Evolutionary conservation across 2,113 vertebrate species (phyloP), one percentile per base, ranked within the genome.

Genomic region (Tyrannus savana): DNA sequence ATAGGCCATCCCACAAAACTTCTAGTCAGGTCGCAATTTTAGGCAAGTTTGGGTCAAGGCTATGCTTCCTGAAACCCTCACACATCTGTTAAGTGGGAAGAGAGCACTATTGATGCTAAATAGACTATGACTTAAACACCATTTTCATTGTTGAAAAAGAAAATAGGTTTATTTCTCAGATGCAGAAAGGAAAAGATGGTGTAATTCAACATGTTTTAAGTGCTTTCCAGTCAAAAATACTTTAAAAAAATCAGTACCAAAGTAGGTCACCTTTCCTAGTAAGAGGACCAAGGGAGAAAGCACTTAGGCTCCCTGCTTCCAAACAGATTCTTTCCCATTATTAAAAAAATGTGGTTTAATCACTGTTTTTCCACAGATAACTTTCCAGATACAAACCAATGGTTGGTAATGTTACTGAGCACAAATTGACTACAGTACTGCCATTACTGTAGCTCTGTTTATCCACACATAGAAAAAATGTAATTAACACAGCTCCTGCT

Each of bases 401-500:
- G 2, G 24, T 5, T 59, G 52, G n/a, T n/a, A n/a, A n/a, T n/a
- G n/a, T n/a, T n/a, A n/a, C n/a, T n/a, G n/a, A n/a, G n/a, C n/a
- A 79, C 11, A 64, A 31, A 33, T 24, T 75, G 84, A 41, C 30
- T 86, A 87, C 50, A 83, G 39, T 9, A 83, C 27, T 21, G 15
- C 24, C 47, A 71, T 67, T 72, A 83, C 2, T 41, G 22, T 47
- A 83, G 33, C 10, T 89, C 49, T 77, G 53, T 3, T 93, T 67
- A 58, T 58, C 28, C 46, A 79, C 5, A 1, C 42, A 74, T 33
- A 25, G 21, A 50, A 90, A 67, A 94, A 89, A 74, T 55, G 37
- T 25, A 85, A 96, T 79, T 94, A 91, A 93, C 49, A 86, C 28
- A 87, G 30, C 12, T 83, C 33, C 30, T 85, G 75, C 59, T 84